Evolutionary conservation across 2,888 invertebrate species (phyloP), one percentile per base, ranked within the genome.

Genomic region (Pristionchus maxplancki): DNA sequence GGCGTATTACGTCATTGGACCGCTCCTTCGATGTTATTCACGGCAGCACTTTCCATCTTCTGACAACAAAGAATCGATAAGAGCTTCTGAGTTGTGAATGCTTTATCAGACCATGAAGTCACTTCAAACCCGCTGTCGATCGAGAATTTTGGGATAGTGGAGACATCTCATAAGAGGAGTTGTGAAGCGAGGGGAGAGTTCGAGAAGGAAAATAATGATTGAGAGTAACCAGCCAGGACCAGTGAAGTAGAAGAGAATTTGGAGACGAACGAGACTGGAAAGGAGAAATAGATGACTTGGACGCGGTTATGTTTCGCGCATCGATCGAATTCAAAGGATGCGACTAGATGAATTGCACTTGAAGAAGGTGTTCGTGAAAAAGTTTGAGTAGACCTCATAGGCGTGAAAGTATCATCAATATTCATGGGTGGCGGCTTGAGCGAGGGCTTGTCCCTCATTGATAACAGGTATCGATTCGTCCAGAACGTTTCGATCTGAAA

Each of bases 211-310:
- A 15, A 83, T 31, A 0, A 83, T 4, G 53, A 83, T 83, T 6
- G 82, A 50, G 1, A 53, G n/a, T 1, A 83, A 34, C 53, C 53
- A 50, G 2, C 82, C 82, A 24, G 82, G 82, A 34, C 2, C 82
- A 20, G 82, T 53, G 82, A 83, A 53, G 34, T 83, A 83, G 82
- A 83, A 53, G 82, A 83, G 82, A 8, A 53, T 11, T 53, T 53
- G 53, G 31, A 83, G 34, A 24, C 82, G 82, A 24, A 24, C 24
- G 1, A 83, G 53, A 31, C 82, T 83, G 50, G 17, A 78, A 81
- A 34, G 11, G 81, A 81, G n/a, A n/a, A n/a, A n/a, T n/a, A n/a
- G n/a, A n/a, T n/a, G n/a, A n/a, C n/a, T n/a, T n/a, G n/a, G n/a
- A n/a, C n/a, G n/a, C n/a, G n/a, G n/a, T 9, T 40, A 44, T 78